Evolutionary conservation across 2,888 invertebrate species (phyloP).

Genomic region (Drosophila fungiperda): DNA sequence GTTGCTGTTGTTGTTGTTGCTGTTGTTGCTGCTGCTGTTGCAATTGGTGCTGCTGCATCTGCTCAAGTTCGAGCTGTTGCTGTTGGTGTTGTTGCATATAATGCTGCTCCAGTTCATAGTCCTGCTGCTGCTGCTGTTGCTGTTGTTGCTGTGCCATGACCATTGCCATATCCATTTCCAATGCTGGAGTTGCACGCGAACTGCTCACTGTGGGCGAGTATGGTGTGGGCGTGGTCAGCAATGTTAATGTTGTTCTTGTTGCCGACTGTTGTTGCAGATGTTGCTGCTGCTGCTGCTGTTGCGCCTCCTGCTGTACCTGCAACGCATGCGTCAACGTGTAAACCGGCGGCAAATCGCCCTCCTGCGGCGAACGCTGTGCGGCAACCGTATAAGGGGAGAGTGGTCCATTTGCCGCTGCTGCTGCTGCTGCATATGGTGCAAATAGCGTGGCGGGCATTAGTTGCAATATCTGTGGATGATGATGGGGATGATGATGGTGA

Average conservation of each 20-base stretch:
- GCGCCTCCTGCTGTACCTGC: constrained; percentile 72
- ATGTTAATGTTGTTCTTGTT: constrained; percentile 50
- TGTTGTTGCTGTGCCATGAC: constrained; percentile 59
- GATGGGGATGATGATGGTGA: constrained; percentile 52
- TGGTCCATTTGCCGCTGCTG: constrained; percentile 55
- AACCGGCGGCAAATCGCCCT: constrained; percentile 82
- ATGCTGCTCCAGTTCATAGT: constrained; percentile 35
- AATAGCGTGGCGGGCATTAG: constrained; percentile 80
- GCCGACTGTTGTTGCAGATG: constrained; percentile 59
- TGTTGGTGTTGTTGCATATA: constrained; percentile 31
- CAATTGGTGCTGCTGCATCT: constrained; percentile 30
- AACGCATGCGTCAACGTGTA: constrained; percentile 71
- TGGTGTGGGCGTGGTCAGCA: constrained; percentile 66
- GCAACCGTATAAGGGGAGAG: constrained; percentile 72
- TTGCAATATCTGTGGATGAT: constrained; percentile 74
- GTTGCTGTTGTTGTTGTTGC: constrained; percentile 35
- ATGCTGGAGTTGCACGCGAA: constrained; percentile 85
- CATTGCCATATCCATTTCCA: constrained; percentile 67
- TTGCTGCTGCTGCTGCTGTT: constrained; percentile 58
- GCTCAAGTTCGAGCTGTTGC: constrained; percentile 24
- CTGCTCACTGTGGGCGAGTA: constrained; percentile 82
- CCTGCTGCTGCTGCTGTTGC: constrained; percentile 46
- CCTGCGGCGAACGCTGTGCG: constrained; percentile 81
- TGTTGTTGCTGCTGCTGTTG: constrained; percentile 45
- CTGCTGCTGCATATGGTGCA: constrained; percentile 75